These are phyloP conservation scores for Dromococcyx pavoninus DNA, from an alignment of 2,797 vertebrate genomes.

Conservation along the genomic window DNA sequence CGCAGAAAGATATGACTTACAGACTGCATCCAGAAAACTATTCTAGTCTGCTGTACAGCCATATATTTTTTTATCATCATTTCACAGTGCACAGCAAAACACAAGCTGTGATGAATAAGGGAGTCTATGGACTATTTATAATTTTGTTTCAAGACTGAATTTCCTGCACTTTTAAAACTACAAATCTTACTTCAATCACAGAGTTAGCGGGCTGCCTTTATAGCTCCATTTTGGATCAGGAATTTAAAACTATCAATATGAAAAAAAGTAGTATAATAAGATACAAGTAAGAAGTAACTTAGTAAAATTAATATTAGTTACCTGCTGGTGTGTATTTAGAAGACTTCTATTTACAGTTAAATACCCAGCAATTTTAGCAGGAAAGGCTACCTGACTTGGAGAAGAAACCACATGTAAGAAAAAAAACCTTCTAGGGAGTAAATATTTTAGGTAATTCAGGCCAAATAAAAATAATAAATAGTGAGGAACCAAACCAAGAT, in stretches of 20 bases:
- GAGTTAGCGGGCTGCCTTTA: background rate
- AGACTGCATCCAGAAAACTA: background rate
- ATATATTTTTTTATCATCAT: background rate
- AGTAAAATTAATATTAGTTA: background rate
- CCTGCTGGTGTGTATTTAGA: background rate
- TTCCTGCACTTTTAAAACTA: background rate
- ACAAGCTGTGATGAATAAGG: constrained; percentile 5
- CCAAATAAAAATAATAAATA: background rate
- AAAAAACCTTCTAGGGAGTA: background rate
- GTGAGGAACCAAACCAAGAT: background rate
- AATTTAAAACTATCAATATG: background rate
- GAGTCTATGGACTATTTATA: background rate
- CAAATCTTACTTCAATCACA: background rate
- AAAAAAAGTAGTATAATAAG: background rate
- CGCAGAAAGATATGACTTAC: background rate
- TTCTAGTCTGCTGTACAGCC: background rate
- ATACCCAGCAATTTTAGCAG: background rate
- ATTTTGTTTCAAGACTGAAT: background rate
- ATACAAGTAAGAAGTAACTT: background rate
- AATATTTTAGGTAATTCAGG: background rate
- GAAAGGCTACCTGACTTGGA: background rate
- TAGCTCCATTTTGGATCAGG: background rate
- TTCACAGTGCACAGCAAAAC: background rate
- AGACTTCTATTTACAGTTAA: background rate
- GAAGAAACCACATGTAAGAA: fast-evolving